Base-by-base conservation (phyloP, 2,113 vertebrate species). In the Megaleporinus macrocephalus region DNA sequence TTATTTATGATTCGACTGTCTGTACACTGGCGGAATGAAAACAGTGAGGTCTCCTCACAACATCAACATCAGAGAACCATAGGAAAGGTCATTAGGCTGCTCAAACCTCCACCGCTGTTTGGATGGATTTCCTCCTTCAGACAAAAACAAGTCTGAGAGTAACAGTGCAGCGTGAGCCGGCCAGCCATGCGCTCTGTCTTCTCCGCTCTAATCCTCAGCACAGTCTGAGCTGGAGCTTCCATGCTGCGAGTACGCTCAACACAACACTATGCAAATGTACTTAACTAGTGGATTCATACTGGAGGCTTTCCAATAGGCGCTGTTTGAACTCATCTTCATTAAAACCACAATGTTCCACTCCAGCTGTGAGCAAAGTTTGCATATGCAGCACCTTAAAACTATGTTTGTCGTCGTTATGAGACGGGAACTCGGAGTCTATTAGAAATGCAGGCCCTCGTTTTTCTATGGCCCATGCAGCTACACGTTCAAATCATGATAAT, bases 1-100 rank as follows among this genome's bases (percentile, higher is more conserved):
- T 80, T 80, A 72, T 80, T 80, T 49, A 47, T 0, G 33, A 73
- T 73, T 16, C 41, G 47, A 73, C 15, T 20, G 53, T 57, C 15
- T 20, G 53, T 57, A 70, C 53, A 47, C 16, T 57, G 79, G 61
- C 71, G 27, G 72, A 72, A 29, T 72, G 30, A 1, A 5, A 65
- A 68, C 3, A 20, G n/a, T 36, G 65, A 68, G 4, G 14, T 18
- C 18, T 36, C 3, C 29, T 33, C 29, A 33, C n/a, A 63, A 24
- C 41, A 41, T 44, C 13, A 26, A 0, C 22, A n/a, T 15, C 9
- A 68, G 18, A 22, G 5, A 68, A 41, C 33, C 22, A 0, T 41
- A 20, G 11, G 27, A 66, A 66, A 66, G 63, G 20, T 20, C 30
- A 44, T 41, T 36, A 36, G 30, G 30, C 30, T 20, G 5, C 15